Evolutionary conservation across 2,113 vertebrate species (phyloP).

Genomic region (Mormyrus iriodes): DNA sequence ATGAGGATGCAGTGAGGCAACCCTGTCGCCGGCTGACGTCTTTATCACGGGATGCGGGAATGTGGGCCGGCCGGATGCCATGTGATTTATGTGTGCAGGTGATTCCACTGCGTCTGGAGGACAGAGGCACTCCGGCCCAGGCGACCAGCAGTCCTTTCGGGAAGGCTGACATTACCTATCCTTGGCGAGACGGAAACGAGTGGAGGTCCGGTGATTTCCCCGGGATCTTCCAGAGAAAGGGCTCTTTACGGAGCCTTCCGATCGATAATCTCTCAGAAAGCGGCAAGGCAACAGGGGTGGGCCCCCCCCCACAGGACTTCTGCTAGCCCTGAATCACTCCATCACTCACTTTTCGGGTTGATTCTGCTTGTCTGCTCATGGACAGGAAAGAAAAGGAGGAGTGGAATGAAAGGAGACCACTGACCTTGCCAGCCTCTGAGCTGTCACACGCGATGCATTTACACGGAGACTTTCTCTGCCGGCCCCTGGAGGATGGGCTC

Average conservation of each 20-base stretch:
- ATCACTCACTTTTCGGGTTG: not conserved
- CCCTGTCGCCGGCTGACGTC: constrained; percentile 27
- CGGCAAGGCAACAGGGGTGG: not conserved
- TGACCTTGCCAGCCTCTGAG: not conserved
- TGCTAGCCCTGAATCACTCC: not conserved
- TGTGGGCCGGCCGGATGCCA: not conserved
- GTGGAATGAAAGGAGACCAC: not conserved
- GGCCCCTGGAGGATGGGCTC: too few species aligned
- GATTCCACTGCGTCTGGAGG: not conserved
- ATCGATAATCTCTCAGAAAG: constrained; percentile 22
- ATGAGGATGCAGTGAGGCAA: constrained; percentile 20
- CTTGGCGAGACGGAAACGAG: constrained; percentile 9
- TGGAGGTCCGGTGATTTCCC: constrained; percentile 5
- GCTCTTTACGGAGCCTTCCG: constrained; percentile 21
- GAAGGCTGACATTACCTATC: constrained; percentile 7
- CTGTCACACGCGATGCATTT: not conserved
- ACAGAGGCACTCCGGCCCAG: not conserved
- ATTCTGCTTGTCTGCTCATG: not conserved
- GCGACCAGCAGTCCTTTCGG: not conserved
- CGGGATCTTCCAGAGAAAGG: constrained; percentile 8
- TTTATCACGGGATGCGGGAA: not conserved
- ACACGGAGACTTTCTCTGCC: too few species aligned
- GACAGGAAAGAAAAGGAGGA: not conserved
- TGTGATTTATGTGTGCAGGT: not conserved
- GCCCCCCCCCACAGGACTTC: not conserved